phyloP scores from a whole-genome alignment of 2,888 invertebrate genomes.

The Phlogophora meticulosa region DNA sequence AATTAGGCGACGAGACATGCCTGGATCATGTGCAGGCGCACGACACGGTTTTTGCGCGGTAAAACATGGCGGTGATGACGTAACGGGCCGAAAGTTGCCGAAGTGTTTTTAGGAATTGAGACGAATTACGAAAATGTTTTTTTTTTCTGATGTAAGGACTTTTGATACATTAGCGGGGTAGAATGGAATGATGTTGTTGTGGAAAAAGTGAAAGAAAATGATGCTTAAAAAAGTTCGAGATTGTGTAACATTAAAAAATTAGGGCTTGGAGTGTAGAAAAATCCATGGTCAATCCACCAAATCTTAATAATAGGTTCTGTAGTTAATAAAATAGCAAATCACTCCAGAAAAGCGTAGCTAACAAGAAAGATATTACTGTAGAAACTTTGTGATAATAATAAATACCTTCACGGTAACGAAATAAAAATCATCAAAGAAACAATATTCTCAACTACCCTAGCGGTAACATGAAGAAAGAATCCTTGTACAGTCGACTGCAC shows the following conservation, averaged over 20 bases:
- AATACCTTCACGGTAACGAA: too few species aligned
- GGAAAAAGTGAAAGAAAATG: background rate
- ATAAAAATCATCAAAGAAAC: too few species aligned
- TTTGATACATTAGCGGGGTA: constrained; percentile 47
- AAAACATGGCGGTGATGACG: constrained; percentile 77
- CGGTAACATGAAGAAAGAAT: too few species aligned
- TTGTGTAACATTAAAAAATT: background rate
- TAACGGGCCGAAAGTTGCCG: constrained; percentile 64
- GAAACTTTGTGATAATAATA: background rate
- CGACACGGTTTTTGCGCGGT: constrained; percentile 79
- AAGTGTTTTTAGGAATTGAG: constrained; percentile 55
- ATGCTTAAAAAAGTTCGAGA: background rate
- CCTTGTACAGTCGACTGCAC: too few species aligned
- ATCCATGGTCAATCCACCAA: too few species aligned
- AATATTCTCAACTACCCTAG: too few species aligned
- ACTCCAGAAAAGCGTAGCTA: too few species aligned
- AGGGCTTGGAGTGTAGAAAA: background rate
- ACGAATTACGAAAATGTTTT: constrained; percentile 53
- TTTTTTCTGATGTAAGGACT: constrained; percentile 44
- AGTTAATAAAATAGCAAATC: too few species aligned
- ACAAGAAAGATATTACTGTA: too few species aligned
- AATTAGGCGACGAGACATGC: constrained; percentile 83
- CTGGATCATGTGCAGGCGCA: constrained; percentile 74
- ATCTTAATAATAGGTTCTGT: too few species aligned
- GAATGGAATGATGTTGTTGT: constrained; percentile 24